Evolutionary conservation across 2,113 vertebrate genomes (phyloP).

Genomic region (Colius striatus): DNA sequence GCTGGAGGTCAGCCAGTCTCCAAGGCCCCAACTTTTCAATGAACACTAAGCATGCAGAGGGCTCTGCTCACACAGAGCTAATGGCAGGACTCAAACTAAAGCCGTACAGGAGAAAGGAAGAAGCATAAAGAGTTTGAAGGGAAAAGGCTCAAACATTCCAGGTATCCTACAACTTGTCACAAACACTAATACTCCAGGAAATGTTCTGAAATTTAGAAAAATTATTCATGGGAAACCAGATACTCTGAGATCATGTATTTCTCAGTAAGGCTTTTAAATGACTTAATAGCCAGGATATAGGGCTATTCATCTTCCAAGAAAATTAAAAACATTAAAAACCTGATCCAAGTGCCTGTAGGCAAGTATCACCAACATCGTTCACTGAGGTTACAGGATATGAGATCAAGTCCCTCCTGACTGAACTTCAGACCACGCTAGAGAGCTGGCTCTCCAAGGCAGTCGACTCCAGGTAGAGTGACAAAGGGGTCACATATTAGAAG

Average conservation of each 20-base stretch:
- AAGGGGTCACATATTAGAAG: not conserved
- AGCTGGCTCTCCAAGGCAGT: not conserved
- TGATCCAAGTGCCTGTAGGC: slow-evolving; percentile 47
- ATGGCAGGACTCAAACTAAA: not conserved
- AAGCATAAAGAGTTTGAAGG: not conserved
- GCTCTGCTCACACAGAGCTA: not conserved
- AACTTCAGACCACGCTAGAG: slow-evolving; percentile 18
- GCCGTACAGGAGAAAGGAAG: not conserved
- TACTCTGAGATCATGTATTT: slow-evolving; percentile 59
- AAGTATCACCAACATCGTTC: slow-evolving; percentile 11
- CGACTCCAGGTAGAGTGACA: not conserved
- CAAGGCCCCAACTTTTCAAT: slow-evolving; percentile 1
- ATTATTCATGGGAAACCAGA: slow-evolving; percentile 58
- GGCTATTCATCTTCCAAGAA: slow-evolving; percentile 61
- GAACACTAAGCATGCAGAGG: slow-evolving; percentile 4
- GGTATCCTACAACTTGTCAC: slow-evolving; percentile 1
- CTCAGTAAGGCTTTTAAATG: slow-evolving; percentile 63
- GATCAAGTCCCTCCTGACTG: slow-evolving; percentile 38
- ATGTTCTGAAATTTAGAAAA: slow-evolving; percentile 46
- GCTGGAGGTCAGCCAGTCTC: slow-evolving; percentile 35
- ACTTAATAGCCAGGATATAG: slow-evolving; percentile 60
- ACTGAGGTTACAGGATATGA: slow-evolving; percentile 51
- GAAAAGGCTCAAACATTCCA: not conserved
- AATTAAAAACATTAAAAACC: slow-evolving; percentile 65
- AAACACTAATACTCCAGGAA: slow-evolving; percentile 39